Evolutionary conservation across 2,888 invertebrate genomes (phyloP), one percentile per base, ranked within the genome.

Genomic region (Campaea margaritaria): DNA sequence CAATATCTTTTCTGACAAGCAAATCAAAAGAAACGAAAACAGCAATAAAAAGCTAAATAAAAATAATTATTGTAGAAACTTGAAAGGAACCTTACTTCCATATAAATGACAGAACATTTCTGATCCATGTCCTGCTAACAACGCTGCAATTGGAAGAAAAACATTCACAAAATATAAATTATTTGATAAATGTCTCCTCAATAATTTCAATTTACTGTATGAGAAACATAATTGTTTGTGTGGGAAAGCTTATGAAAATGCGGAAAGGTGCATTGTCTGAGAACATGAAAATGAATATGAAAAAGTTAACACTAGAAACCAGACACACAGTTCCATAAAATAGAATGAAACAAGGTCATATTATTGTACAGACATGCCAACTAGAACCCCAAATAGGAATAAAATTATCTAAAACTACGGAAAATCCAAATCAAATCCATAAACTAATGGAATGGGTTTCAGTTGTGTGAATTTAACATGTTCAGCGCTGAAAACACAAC

Each of bases 51-150:
- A 34, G 27, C 39, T 34, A 4, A 2, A 11, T n/a, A n/a, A n/a
- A n/a, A n/a, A n/a, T n/a, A n/a, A n/a, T 31, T 15, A 45, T 8
- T 28, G 13, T 12, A 47, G 8, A 45, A 21, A 42, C 28, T 31
- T 34, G 11, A 48, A 50, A 51, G 50, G 77, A 74, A 69, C 84
- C 91, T 91, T 91, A 91, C 91, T 89, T 90, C 91, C 89, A 90
- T 69, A 89, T 53, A 79, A 84, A 74, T 67, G 83, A 85, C 66
- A 90, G 71, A 68, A 86, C 75, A 85, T 78, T 85, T 80, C 89
- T 87, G 81, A 88, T 76, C 89, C 90, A 87, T 85, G 83, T 84
- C 80, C 85, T 81, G 85, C 81, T 83, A 76, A 89, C 74, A 80
- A 83, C 73, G 84, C 89, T 90, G 90, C 79, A 90, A 88, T 82